phyloP scores from a whole-genome alignment of 2,113 vertebrate species.

The Semnornis frantzii region DNA sequence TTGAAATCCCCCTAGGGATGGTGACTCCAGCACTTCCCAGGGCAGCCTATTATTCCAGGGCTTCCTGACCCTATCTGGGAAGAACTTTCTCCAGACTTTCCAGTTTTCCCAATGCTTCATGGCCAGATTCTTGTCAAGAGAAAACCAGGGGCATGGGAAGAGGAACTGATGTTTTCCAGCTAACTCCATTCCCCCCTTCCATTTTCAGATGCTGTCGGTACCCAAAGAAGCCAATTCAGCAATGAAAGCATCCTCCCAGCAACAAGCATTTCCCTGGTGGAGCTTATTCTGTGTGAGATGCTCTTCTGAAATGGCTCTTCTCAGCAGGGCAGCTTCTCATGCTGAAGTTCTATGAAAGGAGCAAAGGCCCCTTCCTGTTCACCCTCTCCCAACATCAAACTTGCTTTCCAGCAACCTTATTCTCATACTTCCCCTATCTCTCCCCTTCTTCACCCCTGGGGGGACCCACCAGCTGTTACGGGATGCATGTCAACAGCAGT shows the following conservation, averaged over 20 bases:
- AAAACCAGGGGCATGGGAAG: background rate
- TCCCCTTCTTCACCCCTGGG: background rate
- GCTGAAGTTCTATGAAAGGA: background rate
- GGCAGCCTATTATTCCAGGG: too few relatives aligned
- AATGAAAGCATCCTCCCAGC: background rate
- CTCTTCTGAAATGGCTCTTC: background rate
- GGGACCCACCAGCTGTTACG: background rate
- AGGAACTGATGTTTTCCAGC: background rate
- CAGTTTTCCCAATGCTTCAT: background rate
- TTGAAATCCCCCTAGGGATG: background rate
- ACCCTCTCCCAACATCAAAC: background rate
- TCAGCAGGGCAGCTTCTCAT: rapidly evolving
- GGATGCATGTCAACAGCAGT: background rate
- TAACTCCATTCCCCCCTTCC: background rate
- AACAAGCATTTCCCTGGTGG: background rate
- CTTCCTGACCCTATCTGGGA: too few relatives aligned
- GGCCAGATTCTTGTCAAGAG: background rate
- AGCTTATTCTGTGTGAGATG: background rate
- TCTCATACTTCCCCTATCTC: background rate
- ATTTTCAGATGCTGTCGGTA: background rate
- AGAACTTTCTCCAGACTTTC: background rate
- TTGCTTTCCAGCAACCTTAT: background rate
- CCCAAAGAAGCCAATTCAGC: background rate
- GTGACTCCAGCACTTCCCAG: background rate
- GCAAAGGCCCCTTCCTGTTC: background rate